These are phyloP conservation scores for Eubasilissa splendida DNA, from an alignment of 2,888 invertebrate species.

Conservation along the genomic window DNA sequence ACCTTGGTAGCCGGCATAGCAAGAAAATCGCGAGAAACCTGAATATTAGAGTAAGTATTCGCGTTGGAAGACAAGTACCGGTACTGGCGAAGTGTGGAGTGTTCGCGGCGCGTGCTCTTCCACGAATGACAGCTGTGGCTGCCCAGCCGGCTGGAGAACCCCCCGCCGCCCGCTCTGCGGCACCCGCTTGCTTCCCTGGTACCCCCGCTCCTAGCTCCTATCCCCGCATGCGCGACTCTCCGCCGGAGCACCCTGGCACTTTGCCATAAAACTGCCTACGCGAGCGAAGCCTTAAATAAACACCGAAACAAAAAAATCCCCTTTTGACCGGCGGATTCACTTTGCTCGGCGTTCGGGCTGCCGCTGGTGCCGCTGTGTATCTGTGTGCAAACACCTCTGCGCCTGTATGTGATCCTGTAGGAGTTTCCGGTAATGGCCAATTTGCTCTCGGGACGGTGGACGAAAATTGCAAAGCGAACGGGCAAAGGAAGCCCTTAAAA, in stretches of 20 bases:
- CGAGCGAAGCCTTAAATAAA: background rate
- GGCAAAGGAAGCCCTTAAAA: constrained; percentile 34
- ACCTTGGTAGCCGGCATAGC: constrained; percentile 28
- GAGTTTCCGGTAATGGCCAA: constrained; percentile 48
- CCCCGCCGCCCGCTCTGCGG: constrained; percentile 45
- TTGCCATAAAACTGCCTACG: background rate
- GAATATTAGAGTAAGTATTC: constrained; percentile 29
- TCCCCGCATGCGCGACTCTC: constrained; percentile 3
- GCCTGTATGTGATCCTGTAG: constrained; percentile 40
- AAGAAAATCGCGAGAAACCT: constrained; percentile 1
- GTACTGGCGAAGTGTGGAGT: constrained; percentile 39
- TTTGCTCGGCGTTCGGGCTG: background rate
- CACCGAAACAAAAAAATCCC: background rate
- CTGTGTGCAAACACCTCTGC: constrained; percentile 29
- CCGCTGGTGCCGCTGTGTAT: background rate
- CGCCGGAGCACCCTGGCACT: constrained; percentile 1
- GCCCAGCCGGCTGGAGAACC: constrained; percentile 46
- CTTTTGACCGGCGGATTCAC: background rate
- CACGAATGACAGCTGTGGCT: constrained; percentile 56
- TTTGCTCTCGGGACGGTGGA: constrained; percentile 38
- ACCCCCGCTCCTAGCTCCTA: constrained; percentile 4
- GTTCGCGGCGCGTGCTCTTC: constrained; percentile 54
- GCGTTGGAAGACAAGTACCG: constrained; percentile 42
- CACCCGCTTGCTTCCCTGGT: constrained; percentile 38
- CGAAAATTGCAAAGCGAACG: constrained; percentile 32